Evolutionary conservation across 2,113 vertebrate species (phyloP).

Genomic region (Arizona elegans): DNA sequence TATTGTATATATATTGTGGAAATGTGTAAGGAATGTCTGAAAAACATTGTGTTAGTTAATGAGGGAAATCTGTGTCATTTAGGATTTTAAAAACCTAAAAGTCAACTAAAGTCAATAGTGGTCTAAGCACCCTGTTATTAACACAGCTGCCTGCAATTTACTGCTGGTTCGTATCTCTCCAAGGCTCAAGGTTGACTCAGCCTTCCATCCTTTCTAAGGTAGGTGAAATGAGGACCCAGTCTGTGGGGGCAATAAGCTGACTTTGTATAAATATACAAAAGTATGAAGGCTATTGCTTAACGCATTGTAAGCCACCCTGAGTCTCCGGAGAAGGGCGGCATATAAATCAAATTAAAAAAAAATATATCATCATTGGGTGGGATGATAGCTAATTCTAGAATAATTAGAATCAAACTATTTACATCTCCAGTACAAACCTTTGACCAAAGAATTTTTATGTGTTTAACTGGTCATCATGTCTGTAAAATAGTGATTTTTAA

Average conservation of each 20-base stretch:
- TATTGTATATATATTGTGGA: background rate
- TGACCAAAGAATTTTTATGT: background rate
- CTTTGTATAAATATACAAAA: too few species aligned
- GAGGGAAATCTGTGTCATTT: background rate
- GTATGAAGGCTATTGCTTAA: too few species aligned
- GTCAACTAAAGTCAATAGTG: background rate
- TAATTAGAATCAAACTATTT: background rate
- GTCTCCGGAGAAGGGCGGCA: too few species aligned
- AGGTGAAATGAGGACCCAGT: too few species aligned
- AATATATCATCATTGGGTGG: background rate
- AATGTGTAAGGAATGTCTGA: background rate
- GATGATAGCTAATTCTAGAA: background rate
- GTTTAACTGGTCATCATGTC: background rate
- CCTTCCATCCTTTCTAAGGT: too few species aligned
- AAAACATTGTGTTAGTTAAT: background rate
- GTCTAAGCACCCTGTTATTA: too few species aligned
- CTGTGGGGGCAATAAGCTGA: too few species aligned
- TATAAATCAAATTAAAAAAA: too few species aligned
- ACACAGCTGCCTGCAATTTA: too few species aligned
- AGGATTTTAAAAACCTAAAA: background rate
- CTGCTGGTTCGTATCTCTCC: too few species aligned
- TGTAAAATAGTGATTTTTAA: background rate
- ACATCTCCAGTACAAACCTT: background rate
- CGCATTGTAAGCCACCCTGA: too few species aligned
- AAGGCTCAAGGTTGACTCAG: too few species aligned